These are phyloP conservation scores for Cryptoleucopteryx plumbea DNA, from an alignment of 2,113 vertebrate genomes.

Conservation along the genomic window DNA sequence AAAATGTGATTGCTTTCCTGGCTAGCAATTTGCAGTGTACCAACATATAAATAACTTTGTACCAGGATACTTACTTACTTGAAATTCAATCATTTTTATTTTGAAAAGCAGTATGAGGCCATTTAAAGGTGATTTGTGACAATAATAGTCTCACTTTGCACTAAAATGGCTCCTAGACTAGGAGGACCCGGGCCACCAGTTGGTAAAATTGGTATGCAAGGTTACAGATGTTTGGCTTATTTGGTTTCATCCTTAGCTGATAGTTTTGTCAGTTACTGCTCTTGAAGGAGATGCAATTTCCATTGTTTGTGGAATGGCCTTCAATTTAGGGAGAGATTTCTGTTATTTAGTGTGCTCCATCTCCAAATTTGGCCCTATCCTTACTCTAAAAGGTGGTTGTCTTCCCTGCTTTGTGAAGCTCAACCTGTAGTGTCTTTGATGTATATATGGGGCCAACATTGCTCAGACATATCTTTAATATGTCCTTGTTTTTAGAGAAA, in stretches of 20 bases:
- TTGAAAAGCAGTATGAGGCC: not conserved
- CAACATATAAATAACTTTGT: not conserved
- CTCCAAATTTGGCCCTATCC: not conserved
- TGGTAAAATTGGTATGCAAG: not conserved
- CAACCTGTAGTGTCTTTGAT: not conserved
- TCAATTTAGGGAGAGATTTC: not conserved
- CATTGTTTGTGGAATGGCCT: not conserved
- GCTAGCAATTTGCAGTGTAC: not conserved
- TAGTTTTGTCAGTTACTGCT: not conserved
- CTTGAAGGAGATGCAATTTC: not conserved
- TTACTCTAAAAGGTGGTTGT: not conserved
- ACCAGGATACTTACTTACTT: not conserved
- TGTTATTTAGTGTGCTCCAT: not conserved
- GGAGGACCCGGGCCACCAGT: not conserved
- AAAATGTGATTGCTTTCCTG: not conserved
- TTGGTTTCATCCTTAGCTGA: not conserved
- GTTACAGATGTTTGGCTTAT: not conserved
- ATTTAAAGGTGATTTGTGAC: not conserved
- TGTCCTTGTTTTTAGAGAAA: not conserved
- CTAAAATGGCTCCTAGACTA: not conserved
- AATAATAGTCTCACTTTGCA: not conserved
- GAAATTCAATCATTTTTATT: not conserved
- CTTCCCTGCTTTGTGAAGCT: not conserved
- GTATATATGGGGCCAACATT: not conserved
- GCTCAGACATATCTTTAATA: not conserved